Conservation (phyloP, 2,797 vertebrate genomes). For the Denticeps clupeoides region DNA sequence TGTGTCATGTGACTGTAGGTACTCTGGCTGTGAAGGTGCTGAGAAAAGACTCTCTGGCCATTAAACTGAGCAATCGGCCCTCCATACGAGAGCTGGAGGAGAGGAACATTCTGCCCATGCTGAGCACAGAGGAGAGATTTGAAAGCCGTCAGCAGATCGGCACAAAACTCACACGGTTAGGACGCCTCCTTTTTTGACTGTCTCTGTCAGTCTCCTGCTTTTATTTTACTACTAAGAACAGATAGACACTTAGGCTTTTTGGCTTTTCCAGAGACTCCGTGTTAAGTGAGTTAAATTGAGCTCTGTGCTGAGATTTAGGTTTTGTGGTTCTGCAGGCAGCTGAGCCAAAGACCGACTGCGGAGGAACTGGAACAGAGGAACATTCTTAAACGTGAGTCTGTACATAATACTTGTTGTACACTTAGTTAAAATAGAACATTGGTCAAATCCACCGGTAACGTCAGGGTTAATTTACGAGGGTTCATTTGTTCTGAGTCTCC, state of each 20-base stretch:
- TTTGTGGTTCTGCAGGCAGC: slow-evolving; percentile 73
- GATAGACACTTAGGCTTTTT: too few species aligned
- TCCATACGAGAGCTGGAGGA: slow-evolving; percentile 92
- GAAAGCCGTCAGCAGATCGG: slow-evolving; percentile 93
- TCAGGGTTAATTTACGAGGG: too few species aligned
- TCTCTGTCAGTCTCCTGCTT: too few species aligned
- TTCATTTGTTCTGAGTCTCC: too few species aligned
- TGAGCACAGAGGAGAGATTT: slow-evolving; percentile 88
- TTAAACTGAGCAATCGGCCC: slow-evolving; percentile 96
- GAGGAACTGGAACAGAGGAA: slow-evolving; percentile 97
- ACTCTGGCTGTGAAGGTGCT: slow-evolving; percentile 88
- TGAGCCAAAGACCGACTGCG: slow-evolving; percentile 94
- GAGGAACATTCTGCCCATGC: slow-evolving; percentile 93
- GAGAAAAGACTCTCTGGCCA: slow-evolving; percentile 93
- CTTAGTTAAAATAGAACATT: too few species aligned
- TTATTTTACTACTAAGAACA: too few species aligned
- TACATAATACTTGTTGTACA: too few species aligned
- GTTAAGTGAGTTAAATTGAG: too few species aligned
- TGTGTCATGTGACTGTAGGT: slow-evolving; percentile 60
- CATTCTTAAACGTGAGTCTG: slow-evolving; percentile 93
- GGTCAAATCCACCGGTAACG: too few species aligned
- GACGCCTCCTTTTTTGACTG: too few species aligned
- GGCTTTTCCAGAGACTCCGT: too few species aligned
- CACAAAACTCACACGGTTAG: slow-evolving; percentile 93
- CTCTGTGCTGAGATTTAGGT: too few species aligned